Conservation (phyloP, 2,113 vertebrate genomes). For the Toxotes jaculatrix region DNA sequence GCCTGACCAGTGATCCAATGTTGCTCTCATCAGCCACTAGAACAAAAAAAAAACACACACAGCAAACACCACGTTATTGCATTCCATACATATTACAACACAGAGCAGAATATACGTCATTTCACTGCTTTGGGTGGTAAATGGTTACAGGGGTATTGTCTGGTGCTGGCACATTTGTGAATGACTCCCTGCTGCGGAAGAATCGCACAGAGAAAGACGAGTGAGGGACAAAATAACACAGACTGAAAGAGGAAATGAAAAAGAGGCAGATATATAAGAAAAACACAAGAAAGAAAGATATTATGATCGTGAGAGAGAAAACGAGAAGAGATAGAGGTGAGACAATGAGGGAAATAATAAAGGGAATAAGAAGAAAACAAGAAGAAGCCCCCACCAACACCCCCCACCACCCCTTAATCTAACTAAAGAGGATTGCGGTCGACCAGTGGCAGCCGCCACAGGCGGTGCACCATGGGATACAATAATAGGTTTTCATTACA, state of each 20-base stretch:
- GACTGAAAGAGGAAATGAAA: constrained; percentile 69
- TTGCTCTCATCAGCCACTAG: constrained; percentile 94
- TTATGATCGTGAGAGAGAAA: constrained; percentile 40
- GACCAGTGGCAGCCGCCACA: constrained; percentile 54
- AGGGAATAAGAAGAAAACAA: constrained; percentile 33
- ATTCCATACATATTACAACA: neutral
- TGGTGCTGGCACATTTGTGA: constrained; percentile 23
- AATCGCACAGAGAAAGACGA: neutral
- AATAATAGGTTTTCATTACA: constrained; percentile 83
- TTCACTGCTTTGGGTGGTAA: constrained; percentile 20
- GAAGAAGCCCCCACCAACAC: neutral
- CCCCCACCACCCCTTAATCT: constrained; percentile 61
- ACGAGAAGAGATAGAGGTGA: constrained; percentile 55
- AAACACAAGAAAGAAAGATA: constrained; percentile 38
- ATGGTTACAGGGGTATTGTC: constrained; percentile 23
- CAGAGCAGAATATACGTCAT: neutral
- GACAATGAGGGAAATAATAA: constrained; percentile 71
- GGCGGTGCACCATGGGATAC: constrained; percentile 70
- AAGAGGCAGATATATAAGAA: constrained; percentile 45
- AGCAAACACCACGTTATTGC: constrained; percentile 12
- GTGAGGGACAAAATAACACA: constrained; percentile 22
- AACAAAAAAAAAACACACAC: constrained; percentile 39
- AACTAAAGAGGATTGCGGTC: constrained; percentile 67
- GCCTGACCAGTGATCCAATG: constrained; percentile 83
- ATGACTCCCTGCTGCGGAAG: constrained; percentile 38